Conservation (phyloP, 2,888 invertebrate species). For the Phymatocera aterrima region DNA sequence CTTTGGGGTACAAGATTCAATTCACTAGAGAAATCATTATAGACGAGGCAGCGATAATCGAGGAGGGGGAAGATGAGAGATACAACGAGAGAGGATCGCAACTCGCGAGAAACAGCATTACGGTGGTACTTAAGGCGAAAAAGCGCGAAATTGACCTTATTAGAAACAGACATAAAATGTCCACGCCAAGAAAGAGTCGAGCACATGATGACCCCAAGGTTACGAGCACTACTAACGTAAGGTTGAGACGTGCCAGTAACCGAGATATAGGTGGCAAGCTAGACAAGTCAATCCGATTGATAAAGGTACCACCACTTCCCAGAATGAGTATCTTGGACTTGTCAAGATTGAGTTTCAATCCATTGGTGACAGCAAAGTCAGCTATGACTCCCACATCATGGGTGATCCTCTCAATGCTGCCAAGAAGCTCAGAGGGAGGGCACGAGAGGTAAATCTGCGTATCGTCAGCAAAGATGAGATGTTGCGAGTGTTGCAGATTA, state of each 20-base stretch:
- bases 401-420: not conserved
- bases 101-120: not conserved
- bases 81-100: not conserved
- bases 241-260: not conserved
- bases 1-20: not conserved
- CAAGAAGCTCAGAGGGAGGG: not conserved
- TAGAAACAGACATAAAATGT: not conserved
- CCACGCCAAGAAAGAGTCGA: not conserved
- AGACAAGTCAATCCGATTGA: not conserved
- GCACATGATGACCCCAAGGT: not conserved
- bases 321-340: not conserved
- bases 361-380: not conserved
- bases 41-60: not conserved
- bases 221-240: not conserved
- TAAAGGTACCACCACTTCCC: not conserved
- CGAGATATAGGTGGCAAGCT: not conserved
- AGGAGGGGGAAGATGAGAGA: not conserved
- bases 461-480: constrained; percentile 45
- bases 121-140: not conserved
- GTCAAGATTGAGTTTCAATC: not conserved
- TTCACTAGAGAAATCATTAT: not conserved
- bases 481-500: too few species aligned
- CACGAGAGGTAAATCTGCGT: constrained; percentile 37
- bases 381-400: not conserved
- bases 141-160: not conserved